These are phyloP conservation scores for Heteromurus nitidus DNA, from an alignment of 2,888 invertebrate genomes.

Conservation along the genomic window DNA sequence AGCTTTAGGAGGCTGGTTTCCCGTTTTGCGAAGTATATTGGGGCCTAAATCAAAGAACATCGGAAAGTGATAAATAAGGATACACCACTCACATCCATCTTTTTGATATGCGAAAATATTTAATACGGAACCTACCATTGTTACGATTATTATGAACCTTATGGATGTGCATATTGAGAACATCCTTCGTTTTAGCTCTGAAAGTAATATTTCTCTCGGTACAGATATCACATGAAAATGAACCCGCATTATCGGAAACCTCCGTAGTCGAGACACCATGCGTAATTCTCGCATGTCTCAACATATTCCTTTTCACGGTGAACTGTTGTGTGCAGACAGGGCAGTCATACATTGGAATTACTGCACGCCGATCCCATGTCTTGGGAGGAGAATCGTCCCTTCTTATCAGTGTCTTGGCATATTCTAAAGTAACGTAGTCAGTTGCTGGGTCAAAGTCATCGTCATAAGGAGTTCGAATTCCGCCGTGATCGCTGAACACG, in stretches of 20 bases:
- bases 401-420: background rate
- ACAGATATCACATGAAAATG: conserved; percentile 6
- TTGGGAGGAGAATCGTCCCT: background rate
- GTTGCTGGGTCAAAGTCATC: conserved; percentile 9
- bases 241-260: background rate
- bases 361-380: background rate
- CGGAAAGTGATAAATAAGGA: background rate
- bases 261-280: conserved; percentile 22
- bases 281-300: background rate
- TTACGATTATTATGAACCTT: background rate
- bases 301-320: background rate
- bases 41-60: background rate
- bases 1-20: background rate
- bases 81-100: background rate
- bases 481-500: background rate
- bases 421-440: background rate
- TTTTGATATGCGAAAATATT: background rate
- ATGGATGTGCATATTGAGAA: conserved; percentile 21
- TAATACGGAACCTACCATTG: background rate
- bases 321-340: background rate
- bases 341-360: background rate
- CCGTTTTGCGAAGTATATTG: background rate
- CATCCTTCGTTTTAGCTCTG: conserved; percentile 7
- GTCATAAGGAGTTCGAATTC: conserved; percentile 27
- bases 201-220: conserved; percentile 1